Conservation (phyloP, 2,888 invertebrate genomes). For the Synanthedon vespiformis region DNA sequence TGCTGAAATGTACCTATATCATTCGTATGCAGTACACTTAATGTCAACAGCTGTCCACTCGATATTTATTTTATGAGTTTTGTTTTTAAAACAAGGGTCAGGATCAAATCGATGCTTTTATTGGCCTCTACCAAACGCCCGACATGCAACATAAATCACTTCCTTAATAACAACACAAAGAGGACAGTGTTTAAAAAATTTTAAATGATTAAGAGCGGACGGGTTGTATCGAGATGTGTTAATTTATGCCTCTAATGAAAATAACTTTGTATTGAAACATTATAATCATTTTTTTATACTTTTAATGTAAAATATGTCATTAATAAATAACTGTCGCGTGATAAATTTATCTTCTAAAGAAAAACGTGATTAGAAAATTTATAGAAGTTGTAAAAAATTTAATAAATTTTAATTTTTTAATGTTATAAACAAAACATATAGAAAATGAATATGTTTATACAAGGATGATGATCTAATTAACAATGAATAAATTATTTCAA, state of each 20-base stretch:
- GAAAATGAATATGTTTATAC: too few relatives aligned
- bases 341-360: too few relatives aligned
- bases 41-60: background rate
- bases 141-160: slow-evolving; percentile 58
- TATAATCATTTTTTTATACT: background rate
- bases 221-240: slow-evolving; percentile 12
- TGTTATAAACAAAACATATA: too few relatives aligned
- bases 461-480: too few relatives aligned
- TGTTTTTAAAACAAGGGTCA: slow-evolving; percentile 50
- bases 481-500: too few relatives aligned
- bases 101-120: slow-evolving; percentile 48
- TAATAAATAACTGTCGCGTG: too few relatives aligned
- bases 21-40: background rate
- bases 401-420: too few relatives aligned
- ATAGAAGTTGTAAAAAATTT: too few relatives aligned
- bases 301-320: background rate
- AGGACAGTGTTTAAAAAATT: slow-evolving; percentile 46
- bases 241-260: slow-evolving; percentile 9
- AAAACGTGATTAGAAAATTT: too few relatives aligned
- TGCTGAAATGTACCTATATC: too few relatives aligned
- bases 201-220: slow-evolving; percentile 43
- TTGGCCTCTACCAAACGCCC: slow-evolving; percentile 46
- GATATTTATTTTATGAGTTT: slow-evolving; percentile 40
- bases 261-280: slow-evolving; percentile 6
- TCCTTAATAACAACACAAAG: slow-evolving; percentile 54